Percentiles rank a stretch among this genome's conserved stretches.
phyloP scores from a whole-genome alignment of 1,140 invertebrate genomes.

The Dreissena polymorpha region DNA sequence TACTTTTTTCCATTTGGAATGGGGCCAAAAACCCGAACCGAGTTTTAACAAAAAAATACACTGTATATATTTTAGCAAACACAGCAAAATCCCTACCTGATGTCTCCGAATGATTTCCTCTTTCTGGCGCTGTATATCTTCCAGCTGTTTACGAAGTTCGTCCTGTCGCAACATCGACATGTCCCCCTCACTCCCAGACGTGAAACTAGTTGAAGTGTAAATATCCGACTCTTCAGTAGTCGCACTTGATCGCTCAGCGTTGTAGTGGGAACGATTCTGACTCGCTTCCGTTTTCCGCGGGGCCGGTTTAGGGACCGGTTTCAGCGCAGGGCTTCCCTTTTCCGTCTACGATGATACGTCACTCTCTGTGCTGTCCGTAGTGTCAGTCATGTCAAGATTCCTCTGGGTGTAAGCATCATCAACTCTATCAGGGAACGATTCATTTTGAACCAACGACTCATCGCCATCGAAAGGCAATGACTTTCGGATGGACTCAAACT shows the following conservation, averaged over 20 bases:
- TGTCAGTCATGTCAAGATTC: conserved; percentile 42
- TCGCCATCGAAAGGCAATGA: conserved; percentile 68
- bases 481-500: conserved; percentile 63
- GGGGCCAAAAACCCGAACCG: no score
- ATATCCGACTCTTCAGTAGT: conserved; percentile 52
- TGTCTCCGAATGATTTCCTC: conserved; percentile 69
- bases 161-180: conserved; percentile 63
- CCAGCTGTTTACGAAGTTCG: conserved; percentile 66
- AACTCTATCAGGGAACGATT: conserved; percentile 33
- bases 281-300: not conserved
- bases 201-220: conserved; percentile 58
- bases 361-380: conserved; percentile 25
- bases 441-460: conserved; percentile 47
- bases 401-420: conserved; percentile 50
- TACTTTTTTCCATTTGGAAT: no score
- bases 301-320: conserved; percentile 3
- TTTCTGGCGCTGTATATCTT: conserved; percentile 73
- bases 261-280: not conserved
- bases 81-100: conserved; percentile 49
- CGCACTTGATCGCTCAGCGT: not conserved
- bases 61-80: no score
- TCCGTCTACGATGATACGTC: conserved; percentile 66
- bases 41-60: no score
- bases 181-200: conserved; percentile 57
- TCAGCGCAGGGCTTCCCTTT: conserved; percentile 66